Percentiles rank a stretch among this genome's conserved stretches.
These are phyloP conservation scores for Oscheius sp. DNA, from an alignment of 2,888 invertebrate species.

Conservation along the genomic window DNA sequence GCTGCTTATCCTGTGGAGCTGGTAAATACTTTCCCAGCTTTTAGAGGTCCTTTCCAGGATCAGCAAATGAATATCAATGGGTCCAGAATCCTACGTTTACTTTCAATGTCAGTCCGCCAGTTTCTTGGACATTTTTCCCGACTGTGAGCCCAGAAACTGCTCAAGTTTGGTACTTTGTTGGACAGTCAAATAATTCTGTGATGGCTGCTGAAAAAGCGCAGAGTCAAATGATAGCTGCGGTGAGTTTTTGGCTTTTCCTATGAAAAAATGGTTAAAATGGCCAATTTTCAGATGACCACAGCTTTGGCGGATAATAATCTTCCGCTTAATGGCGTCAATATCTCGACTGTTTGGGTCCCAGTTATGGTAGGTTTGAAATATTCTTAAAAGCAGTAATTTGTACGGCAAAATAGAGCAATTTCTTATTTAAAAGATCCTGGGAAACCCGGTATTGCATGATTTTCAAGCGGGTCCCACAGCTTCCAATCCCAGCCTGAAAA, in stretches of 20 bases:
- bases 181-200: slow-evolving; percentile 56
- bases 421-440: too few species aligned
- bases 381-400: too few species aligned
- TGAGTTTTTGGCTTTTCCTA: slow-evolving; percentile 25
- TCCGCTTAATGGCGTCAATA: slow-evolving; percentile 42
- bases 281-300: slow-evolving; percentile 52
- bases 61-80: slow-evolving; percentile 43
- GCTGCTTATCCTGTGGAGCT: slow-evolving; percentile 3
- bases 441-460: too few species aligned
- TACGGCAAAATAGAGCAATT: neutral
- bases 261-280: neutral
- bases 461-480: too few species aligned
- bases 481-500: too few species aligned
- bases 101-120: slow-evolving; percentile 58
- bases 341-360: slow-evolving; percentile 46
- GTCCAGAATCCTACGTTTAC: slow-evolving; percentile 56
- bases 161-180: slow-evolving; percentile 57
- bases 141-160: slow-evolving; percentile 45
- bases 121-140: slow-evolving; percentile 64
- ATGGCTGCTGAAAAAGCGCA: slow-evolving; percentile 50
- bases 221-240: slow-evolving; percentile 55
- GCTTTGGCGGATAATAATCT: slow-evolving; percentile 49
- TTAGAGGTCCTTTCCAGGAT: neutral
- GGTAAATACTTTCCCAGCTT: neutral
- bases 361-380: slow-evolving; percentile 37